Evolutionary conservation across 2,888 invertebrate species (phyloP).

Genomic region (Axea sp.): DNA sequence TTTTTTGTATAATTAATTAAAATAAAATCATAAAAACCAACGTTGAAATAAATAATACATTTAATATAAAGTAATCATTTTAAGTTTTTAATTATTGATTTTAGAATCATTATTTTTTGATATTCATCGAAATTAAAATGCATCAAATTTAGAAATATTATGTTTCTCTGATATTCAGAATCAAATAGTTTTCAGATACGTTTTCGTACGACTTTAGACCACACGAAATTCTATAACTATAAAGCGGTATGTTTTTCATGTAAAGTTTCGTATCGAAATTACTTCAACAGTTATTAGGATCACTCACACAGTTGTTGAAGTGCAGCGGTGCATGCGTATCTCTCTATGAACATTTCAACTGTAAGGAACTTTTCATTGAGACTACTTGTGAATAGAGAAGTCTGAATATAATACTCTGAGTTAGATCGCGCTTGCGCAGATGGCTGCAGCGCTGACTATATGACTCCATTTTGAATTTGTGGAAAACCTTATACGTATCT

Average conservation of each 20-base stretch:
- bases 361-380: conserved; percentile 37
- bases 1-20: no score
- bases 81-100: no score
- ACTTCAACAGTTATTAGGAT: conserved; percentile 49
- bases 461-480: conserved; percentile 75
- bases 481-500: no score
- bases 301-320: conserved; percentile 58
- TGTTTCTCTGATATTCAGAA: no score
- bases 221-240: conserved; percentile 36
- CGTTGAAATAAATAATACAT: no score
- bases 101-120: no score
- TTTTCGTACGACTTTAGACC: conserved; percentile 34
- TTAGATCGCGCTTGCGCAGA: conserved; percentile 64
- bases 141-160: no score
- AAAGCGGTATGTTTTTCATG: conserved; percentile 21
- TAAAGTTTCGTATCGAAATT: conserved; percentile 42
- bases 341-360: conserved; percentile 43
- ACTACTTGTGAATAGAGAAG: conserved; percentile 58
- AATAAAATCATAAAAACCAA: no score
- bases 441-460: conserved; percentile 72
- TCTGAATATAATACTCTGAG: conserved; percentile 60
- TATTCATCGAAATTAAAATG: no score
- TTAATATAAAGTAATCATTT: no score
- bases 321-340: conserved; percentile 64
- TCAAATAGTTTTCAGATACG: conserved; percentile 1